These are phyloP conservation scores for Girardinus metallicus DNA, from an alignment of 2,797 vertebrate genomes.

Conservation along the genomic window DNA sequence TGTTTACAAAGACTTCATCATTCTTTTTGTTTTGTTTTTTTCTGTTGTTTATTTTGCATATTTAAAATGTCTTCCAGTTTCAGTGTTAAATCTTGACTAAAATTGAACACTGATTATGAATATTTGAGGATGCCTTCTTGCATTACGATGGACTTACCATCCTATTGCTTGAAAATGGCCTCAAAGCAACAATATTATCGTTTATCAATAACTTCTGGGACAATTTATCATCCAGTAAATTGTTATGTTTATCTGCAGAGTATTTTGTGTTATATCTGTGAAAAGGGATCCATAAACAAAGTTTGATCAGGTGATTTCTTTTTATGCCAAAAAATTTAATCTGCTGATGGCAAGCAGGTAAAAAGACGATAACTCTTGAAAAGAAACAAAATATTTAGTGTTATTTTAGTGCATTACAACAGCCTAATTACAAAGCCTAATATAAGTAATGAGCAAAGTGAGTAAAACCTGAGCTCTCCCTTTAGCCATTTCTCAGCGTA, in stretches of 20 bases:
- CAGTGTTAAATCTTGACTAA: no score
- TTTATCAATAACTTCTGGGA: no score
- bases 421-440: neutral
- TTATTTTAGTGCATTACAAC: neutral
- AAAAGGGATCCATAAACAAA: neutral
- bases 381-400: neutral
- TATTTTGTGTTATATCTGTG: neutral
- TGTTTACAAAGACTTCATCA: no score
- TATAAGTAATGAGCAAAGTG: neutral
- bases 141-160: no score
- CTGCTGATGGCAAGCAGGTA: neutral
- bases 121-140: no score
- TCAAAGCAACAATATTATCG: no score
- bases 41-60: no score
- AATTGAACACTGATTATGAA: no score
- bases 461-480: conserved; percentile 24
- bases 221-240: no score
- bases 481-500: conserved; percentile 56
- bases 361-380: neutral
- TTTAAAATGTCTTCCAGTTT: no score
- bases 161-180: no score
- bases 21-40: no score
- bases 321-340: neutral
- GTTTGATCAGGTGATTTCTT: neutral
- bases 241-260: neutral